These are phyloP conservation scores for Callipepla squamata DNA, from an alignment of 2,113 vertebrate species.

Conservation along the genomic window DNA sequence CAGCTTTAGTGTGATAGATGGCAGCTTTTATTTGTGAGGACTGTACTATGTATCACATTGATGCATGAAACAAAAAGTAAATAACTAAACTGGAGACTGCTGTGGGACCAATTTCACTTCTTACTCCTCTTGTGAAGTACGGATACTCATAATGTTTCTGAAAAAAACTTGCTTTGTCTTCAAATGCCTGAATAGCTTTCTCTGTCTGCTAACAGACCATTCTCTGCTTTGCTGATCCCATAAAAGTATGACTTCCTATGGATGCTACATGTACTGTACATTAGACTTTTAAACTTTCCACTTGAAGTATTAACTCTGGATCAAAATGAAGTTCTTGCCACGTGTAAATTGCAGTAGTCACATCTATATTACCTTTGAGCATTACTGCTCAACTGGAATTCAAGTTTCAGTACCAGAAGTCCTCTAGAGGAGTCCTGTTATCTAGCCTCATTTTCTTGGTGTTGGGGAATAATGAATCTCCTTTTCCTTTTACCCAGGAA, in stretches of 20 bases:
- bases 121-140: not conserved
- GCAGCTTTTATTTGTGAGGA: not conserved
- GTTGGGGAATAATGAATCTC: not conserved
- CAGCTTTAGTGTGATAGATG: not conserved
- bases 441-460: not conserved
- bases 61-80: not conserved
- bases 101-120: not conserved
- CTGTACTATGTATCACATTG: not conserved
- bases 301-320: not conserved
- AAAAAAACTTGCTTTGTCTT: not conserved
- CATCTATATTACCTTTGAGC: not conserved
- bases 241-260: not conserved
- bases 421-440: not conserved
- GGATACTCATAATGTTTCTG: not conserved
- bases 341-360: accelerated
- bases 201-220: not conserved
- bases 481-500: not conserved
- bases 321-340: not conserved
- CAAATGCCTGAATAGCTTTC: not conserved
- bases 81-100: not conserved
- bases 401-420: not conserved
- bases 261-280: not conserved
- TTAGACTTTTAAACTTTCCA: not conserved
- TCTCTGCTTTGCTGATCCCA: not conserved
- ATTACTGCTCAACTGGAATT: not conserved